Evolutionary conservation across 2,797 vertebrate species (phyloP).

Genomic region (Anas georgica): DNA sequence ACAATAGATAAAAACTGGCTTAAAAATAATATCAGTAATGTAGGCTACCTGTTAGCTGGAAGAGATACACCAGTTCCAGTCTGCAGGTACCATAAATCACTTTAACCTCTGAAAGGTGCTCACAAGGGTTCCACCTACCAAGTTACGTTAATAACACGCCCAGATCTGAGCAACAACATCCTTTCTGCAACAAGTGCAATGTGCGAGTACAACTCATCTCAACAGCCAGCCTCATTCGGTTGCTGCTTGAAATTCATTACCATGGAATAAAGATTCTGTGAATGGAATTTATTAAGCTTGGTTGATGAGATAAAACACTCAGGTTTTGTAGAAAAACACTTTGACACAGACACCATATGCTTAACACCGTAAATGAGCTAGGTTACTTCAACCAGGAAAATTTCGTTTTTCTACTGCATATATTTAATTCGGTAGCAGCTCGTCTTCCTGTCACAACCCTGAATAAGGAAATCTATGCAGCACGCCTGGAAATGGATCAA

Average conservation of each 20-base stretch:
- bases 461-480: neutral
- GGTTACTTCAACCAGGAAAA: neutral
- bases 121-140: fast-evolving
- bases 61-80: neutral
- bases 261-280: neutral
- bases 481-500: conserved; percentile 62
- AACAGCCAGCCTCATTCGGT: neutral
- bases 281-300: neutral
- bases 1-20: too few relatives aligned
- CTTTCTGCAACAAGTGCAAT: neutral
- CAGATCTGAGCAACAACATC: neutral
- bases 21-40: too few relatives aligned
- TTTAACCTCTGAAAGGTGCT: fast-evolving
- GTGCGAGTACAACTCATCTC: neutral
- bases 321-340: neutral
- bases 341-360: neutral
- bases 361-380: neutral
- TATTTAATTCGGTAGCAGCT: neutral
- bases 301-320: neutral
- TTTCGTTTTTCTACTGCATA: neutral
- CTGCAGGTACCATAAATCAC: neutral
- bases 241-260: neutral
- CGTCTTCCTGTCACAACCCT: neutral
- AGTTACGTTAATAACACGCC: neutral
- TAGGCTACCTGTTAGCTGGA: neutral